Conservation (phyloP, 2,113 vertebrate species). For the Centropus unirufus region DNA sequence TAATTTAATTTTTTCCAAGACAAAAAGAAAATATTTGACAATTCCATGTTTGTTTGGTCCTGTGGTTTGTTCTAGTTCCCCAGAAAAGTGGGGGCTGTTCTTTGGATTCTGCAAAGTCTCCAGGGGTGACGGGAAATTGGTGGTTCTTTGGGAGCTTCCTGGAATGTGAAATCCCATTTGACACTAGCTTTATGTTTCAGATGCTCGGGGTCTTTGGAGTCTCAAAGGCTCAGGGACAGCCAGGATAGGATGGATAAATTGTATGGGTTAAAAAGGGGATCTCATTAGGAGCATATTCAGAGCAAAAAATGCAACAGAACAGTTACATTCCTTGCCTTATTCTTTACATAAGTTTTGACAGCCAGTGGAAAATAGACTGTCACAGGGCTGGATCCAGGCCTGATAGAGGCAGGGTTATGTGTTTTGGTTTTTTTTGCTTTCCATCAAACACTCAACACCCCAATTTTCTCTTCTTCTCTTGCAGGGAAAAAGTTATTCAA, state of each 20-base stretch:
- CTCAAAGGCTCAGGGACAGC: not conserved
- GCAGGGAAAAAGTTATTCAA: not conserved
- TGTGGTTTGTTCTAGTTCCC: constrained; percentile 44
- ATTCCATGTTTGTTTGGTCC: not conserved
- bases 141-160: constrained; percentile 40
- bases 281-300: not conserved
- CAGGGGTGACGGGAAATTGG: constrained; percentile 45
- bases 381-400: constrained; percentile 16
- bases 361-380: constrained; percentile 29
- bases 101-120: constrained; percentile 43
- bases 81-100: constrained; percentile 10
- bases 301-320: constrained; percentile 19
- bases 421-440: constrained; percentile 48
- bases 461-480: not conserved
- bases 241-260: not conserved
- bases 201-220: not conserved
- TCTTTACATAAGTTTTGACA: constrained; percentile 39
- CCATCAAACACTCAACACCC: constrained; percentile 2
- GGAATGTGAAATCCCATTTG: constrained; percentile 51
- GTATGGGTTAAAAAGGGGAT: not conserved
- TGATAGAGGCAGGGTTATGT: not conserved
- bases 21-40: constrained; percentile 52
- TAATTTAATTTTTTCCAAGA: not conserved
- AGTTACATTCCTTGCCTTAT: constrained; percentile 13
- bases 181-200: not conserved